Percentiles rank a stretch among this genome's conserved stretches.
phyloP scores from a whole-genome alignment of 2,113 vertebrate species.

The Orientallactaga bullata region DNA sequence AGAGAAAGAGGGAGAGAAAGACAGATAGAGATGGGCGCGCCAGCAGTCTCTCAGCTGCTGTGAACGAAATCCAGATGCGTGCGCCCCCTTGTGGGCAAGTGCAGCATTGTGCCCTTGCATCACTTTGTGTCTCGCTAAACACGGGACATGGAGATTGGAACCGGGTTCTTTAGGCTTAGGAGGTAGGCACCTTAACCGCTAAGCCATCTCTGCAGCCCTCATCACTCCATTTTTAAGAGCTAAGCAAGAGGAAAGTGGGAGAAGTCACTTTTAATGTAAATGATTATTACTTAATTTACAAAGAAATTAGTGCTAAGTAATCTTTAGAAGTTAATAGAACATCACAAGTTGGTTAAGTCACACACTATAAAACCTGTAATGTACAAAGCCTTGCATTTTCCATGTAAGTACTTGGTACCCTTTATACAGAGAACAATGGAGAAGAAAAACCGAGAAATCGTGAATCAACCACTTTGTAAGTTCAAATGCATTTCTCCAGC shows the following conservation, averaged over 20 bases:
- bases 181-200: too few relatives aligned
- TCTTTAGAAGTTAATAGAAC: slow-evolving; percentile 79
- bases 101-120: too few relatives aligned
- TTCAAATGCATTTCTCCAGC: slow-evolving; percentile 56
- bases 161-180: too few relatives aligned
- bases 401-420: slow-evolving; percentile 38
- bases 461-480: slow-evolving; percentile 36
- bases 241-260: slow-evolving; percentile 56
- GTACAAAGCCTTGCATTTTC: slow-evolving; percentile 65
- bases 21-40: too few relatives aligned
- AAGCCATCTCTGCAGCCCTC: too few relatives aligned
- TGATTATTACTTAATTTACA: slow-evolving; percentile 85
- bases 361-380: slow-evolving; percentile 78
- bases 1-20: too few relatives aligned
- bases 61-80: too few relatives aligned
- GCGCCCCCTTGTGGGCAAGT: too few relatives aligned
- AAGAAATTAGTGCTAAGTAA: slow-evolving; percentile 83
- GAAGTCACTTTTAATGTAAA: slow-evolving; percentile 81
- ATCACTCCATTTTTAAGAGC: slow-evolving; percentile 80
- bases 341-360: slow-evolving; percentile 73
- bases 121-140: too few relatives aligned
- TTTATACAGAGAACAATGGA: slow-evolving; percentile 49
- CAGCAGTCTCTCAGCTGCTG: too few relatives aligned
- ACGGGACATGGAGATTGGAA: too few relatives aligned
- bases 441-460: slow-evolving; percentile 50